phyloP scores from a whole-genome alignment of 2,797 vertebrate genomes.

The Eulemur coronatus region DNA sequence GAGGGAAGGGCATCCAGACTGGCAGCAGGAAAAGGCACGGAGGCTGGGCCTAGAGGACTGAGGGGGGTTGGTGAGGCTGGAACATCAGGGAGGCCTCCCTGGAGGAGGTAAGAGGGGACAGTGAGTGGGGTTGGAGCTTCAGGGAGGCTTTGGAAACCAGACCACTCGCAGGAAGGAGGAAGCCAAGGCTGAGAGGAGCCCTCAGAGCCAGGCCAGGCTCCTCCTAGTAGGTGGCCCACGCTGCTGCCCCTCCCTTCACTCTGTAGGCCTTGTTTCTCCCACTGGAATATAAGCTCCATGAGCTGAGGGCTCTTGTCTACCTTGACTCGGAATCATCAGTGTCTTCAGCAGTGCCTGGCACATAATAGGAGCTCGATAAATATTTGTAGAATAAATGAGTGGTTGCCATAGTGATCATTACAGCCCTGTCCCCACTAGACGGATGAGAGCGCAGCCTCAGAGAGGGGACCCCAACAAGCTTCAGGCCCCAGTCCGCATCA shows the following conservation, averaged over 20 bases:
- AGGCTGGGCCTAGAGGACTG: background rate
- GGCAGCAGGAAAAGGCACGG: background rate
- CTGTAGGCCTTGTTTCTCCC: background rate
- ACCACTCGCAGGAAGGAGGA: background rate
- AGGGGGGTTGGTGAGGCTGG: background rate
- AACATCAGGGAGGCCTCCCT: background rate
- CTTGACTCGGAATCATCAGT: background rate
- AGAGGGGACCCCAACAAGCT: background rate
- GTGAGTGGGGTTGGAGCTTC: background rate
- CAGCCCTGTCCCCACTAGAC: constrained; percentile 1
- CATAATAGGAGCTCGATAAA: background rate
- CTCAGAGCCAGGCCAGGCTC: background rate
- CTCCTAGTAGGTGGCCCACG: background rate
- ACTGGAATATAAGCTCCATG: background rate
- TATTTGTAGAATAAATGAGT: constrained; percentile 48
- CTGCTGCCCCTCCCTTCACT: background rate
- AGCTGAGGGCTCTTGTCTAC: background rate
- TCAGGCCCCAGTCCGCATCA: background rate
- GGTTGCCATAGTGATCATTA: constrained; percentile 36
- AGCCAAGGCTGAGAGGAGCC: background rate
- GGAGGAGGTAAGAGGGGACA: background rate
- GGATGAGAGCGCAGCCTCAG: constrained; percentile 13
- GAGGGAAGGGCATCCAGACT: background rate
- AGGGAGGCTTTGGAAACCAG: background rate
- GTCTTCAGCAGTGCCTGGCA: background rate